Evolutionary conservation across 2,113 vertebrate genomes (phyloP), one percentile per base, ranked within the genome.

Genomic region (Limnothrissa miodon): DNA sequence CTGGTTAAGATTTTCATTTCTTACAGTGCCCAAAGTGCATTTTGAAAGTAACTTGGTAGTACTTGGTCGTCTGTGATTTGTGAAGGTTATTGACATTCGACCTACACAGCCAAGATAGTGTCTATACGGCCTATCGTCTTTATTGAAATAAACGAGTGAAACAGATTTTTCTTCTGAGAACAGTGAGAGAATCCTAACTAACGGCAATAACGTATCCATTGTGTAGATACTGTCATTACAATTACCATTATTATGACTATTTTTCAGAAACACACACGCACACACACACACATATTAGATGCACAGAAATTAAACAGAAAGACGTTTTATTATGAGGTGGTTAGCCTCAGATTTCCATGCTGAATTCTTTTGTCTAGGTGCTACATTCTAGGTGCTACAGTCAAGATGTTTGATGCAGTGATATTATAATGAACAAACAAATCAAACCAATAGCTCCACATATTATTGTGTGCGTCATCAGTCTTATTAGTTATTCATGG

Each of bases 401-500:
- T 36, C 10, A 70, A 70, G 62, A 36, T 10, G 62, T 29, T 36
- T 11, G 9, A 10, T 33, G 8, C 29, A 70, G 62, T 17, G 33
- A 11, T 17, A 36, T 36, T 11, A 29, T 70, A 36, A 70, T 33
- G 4, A 70, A 36, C 62, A 70, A 70, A 70, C 62, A 29, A 70
- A 36, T 70, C 29, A 70, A 70, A 36, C 29, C 62, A 36, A 36
- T 70, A 36, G 29, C 62, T 17, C 10, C 62, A 36, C 29, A 70
- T 70, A 36, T 36, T 70, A 70, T 70, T 17, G 17, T 70, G 33
- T 70, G 13, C 62, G 62, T 36, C 62, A 70, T 70, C 62, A 70
- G 29, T 17, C 62, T 17, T 36, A 70, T 70, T 70, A 70, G 62
- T 70, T 36, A 70, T 70, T 70, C 62, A 70, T 70, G 62, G 29